These are phyloP conservation scores for Sinelater perroti DNA, from an alignment of 2,888 invertebrate genomes.

Conservation along the genomic window DNA sequence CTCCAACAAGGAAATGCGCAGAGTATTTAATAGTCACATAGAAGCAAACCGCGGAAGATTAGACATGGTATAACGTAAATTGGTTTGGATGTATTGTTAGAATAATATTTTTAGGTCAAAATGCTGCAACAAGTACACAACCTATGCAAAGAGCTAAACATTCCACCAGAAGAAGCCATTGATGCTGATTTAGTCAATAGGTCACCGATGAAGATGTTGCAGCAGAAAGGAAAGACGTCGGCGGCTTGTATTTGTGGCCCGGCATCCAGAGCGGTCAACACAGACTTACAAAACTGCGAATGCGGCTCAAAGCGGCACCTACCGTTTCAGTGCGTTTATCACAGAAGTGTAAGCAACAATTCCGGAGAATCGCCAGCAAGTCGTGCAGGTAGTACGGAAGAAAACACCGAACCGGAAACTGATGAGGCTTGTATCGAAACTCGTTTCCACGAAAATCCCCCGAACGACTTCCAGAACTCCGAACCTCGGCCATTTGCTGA, in stretches of 20 bases:
- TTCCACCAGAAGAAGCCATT: conserved; percentile 44
- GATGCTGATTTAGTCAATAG: conserved; percentile 1
- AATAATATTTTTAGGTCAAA: conserved; percentile 52
- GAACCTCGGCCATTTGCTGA: neutral
- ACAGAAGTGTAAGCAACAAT: neutral
- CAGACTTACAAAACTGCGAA: conserved; percentile 22
- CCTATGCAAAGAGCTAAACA: conserved; percentile 59
- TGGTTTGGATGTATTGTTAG: neutral
- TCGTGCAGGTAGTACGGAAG: too few relatives aligned
- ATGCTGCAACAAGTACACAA: conserved; percentile 61
- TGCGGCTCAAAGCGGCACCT: conserved; percentile 13
- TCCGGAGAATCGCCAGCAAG: neutral
- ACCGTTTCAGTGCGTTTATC: conserved; percentile 17
- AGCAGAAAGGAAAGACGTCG: neutral
- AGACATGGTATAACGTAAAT: conserved; percentile 59
- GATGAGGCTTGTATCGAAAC: conserved; percentile 4
- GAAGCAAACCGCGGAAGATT: conserved; percentile 61
- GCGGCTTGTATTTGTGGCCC: conserved; percentile 14
- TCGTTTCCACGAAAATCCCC: neutral
- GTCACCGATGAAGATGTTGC: neutral
- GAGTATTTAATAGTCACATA: conserved; percentile 64
- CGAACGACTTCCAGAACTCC: neutral
- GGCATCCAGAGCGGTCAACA: neutral
- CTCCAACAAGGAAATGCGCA: conserved; percentile 63
- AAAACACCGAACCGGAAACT: neutral